Evolutionary conservation across 2,888 invertebrate species (phyloP).

Genomic region (Aspidiotus destructor): DNA sequence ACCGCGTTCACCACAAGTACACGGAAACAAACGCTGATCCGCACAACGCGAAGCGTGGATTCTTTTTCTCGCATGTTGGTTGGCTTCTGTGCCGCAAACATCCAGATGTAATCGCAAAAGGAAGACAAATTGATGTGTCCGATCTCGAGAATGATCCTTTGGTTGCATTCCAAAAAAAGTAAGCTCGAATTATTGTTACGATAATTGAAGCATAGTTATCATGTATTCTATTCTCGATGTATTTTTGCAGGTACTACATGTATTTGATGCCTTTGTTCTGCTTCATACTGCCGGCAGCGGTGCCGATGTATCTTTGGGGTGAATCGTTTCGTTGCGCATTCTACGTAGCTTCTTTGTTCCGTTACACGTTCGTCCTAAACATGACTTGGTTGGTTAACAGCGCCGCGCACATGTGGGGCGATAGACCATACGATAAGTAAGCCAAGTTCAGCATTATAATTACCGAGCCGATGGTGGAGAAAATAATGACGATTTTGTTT

Average conservation of each 20-base stretch:
- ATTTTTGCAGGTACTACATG: slow-evolving; percentile 56
- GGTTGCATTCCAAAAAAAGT: slow-evolving; percentile 66
- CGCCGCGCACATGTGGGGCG: slow-evolving; percentile 73
- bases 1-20: slow-evolving; percentile 64
- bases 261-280: slow-evolving; percentile 63
- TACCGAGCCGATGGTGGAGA: neutral
- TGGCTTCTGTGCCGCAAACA: slow-evolving; percentile 88
- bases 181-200: slow-evolving; percentile 41
- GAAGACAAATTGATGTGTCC: slow-evolving; percentile 68
- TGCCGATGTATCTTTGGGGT: slow-evolving; percentile 69
- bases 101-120: slow-evolving; percentile 68
- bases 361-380: slow-evolving; percentile 71
- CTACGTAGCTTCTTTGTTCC: slow-evolving; percentile 60
- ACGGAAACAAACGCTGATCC: slow-evolving; percentile 72
- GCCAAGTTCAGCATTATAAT: neutral
- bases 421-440: slow-evolving; percentile 62
- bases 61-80: slow-evolving; percentile 86
- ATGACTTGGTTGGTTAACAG: slow-evolving; percentile 87
- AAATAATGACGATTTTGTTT: slow-evolving; percentile 1
- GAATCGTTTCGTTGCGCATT: slow-evolving; percentile 60
- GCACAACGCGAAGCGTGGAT: slow-evolving; percentile 69
- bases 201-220: no score
- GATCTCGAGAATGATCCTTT: slow-evolving; percentile 71
- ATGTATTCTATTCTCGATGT: neutral
- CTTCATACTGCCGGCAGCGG: slow-evolving; percentile 65